Percentiles rank a stretch among this genome's conserved stretches.
phyloP scores from a whole-genome alignment of 2,888 invertebrate genomes.

The Lepetodrilus schrolli region DNA sequence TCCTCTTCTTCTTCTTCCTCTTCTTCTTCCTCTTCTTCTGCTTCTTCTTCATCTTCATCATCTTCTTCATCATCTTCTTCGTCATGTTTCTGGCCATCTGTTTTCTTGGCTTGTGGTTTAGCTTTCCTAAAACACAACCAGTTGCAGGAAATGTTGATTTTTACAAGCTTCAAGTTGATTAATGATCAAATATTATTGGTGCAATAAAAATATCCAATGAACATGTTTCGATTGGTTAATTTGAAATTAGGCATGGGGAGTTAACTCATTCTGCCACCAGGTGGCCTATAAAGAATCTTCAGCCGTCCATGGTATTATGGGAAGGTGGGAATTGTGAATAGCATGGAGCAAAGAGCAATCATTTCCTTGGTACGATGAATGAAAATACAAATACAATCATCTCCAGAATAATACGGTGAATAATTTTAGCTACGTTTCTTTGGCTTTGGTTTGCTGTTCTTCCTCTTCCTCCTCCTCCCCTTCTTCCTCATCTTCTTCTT shows the following conservation, averaged over 20 bases:
- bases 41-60: constrained; percentile 27
- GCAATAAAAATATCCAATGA: too few species aligned
- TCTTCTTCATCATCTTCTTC: constrained; percentile 26
- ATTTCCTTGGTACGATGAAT: too few species aligned
- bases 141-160: neutral
- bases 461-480: constrained; percentile 29
- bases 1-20: constrained; percentile 40
- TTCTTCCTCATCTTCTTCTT: constrained; percentile 2
- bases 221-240: too few species aligned
- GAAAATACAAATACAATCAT: too few species aligned
- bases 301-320: too few species aligned
- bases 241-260: neutral
- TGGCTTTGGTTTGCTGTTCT: constrained; percentile 5
- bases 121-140: neutral
- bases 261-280: too few species aligned
- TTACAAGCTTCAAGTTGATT: neutral
- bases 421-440: neutral
- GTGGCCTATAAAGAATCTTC: too few species aligned
- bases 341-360: too few species aligned
- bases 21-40: constrained; percentile 42
- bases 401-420: too few species aligned
- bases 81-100: neutral
- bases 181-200: too few species aligned
- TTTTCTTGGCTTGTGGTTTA: neutral
- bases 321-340: too few species aligned